Evolutionary conservation across 2,113 vertebrate species (phyloP).

Genomic region (Danio rerio): DNA sequence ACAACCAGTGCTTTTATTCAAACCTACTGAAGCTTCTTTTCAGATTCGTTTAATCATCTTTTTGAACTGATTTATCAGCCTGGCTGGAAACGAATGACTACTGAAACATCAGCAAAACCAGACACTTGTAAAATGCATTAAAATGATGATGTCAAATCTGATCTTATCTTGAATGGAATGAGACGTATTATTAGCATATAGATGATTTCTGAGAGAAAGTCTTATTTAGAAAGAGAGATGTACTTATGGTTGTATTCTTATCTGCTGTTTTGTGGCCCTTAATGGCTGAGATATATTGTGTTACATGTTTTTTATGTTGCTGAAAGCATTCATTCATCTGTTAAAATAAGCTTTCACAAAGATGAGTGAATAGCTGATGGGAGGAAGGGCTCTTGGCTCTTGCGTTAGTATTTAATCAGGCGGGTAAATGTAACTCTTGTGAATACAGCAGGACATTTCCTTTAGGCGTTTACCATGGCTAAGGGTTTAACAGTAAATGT

Average conservation of each 20-base stretch:
- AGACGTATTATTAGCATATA: background rate
- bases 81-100: background rate
- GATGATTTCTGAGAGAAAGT: background rate
- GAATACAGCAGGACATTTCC: conserved; percentile 6
- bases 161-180: background rate
- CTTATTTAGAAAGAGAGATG: background rate
- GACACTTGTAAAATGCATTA: background rate
- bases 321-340: conserved; percentile 7
- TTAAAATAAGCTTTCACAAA: background rate
- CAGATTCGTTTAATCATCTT: background rate
- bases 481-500: background rate
- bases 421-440: conserved; percentile 11
- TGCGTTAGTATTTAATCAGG: conserved; percentile 14
- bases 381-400: background rate
- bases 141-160: conserved; percentile 10
- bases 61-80: conserved; percentile 3
- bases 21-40: background rate
- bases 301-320: background rate
- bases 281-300: background rate
- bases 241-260: background rate
- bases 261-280: background rate
- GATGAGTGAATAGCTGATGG: background rate
- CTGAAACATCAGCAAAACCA: background rate
- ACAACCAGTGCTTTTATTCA: background rate
- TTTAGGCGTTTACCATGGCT: background rate